Percentiles rank a stretch among this genome's conserved stretches.
Evolutionary conservation across 1,140 invertebrate species (phyloP).

Genomic region (Bombus vancouverensis): DNA sequence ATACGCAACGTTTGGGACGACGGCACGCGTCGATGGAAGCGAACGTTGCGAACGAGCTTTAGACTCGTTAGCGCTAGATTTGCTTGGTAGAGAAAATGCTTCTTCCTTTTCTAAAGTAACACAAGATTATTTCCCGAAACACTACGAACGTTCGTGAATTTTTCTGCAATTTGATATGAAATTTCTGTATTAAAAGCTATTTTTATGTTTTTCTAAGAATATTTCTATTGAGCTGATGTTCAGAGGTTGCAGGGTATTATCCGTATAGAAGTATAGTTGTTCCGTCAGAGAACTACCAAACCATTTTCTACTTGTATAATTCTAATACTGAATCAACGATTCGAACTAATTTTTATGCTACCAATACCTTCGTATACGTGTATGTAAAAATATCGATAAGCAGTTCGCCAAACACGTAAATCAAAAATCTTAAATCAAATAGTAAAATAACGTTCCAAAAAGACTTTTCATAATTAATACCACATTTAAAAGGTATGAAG

Average conservation of each 20-base stretch:
- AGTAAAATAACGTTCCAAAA: no score
- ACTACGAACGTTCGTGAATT: fast-evolving
- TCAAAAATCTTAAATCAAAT: no score
- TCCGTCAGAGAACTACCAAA: background rate
- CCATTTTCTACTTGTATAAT: no score
- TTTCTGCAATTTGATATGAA: no score
- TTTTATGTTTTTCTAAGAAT: no score
- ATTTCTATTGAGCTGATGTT: background rate
- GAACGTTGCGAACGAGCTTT: background rate
- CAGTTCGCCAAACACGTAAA: no score
- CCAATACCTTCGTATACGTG: no score
- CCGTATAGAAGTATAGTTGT: background rate
- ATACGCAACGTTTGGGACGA: slow-evolving; percentile 13
- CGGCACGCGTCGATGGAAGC: background rate
- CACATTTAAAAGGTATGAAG: no score
- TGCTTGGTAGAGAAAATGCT: background rate
- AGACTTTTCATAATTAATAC: no score
- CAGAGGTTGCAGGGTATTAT: background rate
- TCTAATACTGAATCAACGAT: background rate
- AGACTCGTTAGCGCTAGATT: background rate
- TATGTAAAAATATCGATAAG: no score
- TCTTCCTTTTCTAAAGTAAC: background rate
- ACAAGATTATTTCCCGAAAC: background rate
- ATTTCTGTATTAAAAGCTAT: no score
- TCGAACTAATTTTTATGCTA: background rate